phyloP scores from a whole-genome alignment of 1,140 invertebrate species.

The Vanessa tameamea region DNA sequence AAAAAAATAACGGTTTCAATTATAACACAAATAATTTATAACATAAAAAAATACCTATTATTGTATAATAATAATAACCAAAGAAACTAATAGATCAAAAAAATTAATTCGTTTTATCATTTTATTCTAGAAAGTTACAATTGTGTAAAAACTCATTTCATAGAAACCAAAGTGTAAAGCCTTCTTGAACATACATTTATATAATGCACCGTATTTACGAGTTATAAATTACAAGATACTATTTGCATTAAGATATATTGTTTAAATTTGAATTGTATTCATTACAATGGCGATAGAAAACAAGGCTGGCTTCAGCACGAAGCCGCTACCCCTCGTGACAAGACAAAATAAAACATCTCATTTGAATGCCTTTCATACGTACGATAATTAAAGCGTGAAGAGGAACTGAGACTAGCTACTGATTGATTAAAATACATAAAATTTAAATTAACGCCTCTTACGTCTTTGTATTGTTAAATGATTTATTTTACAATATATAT shows the following conservation, averaged over 20 bases:
- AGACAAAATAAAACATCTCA: conserved; percentile 48
- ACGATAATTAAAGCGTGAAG: conserved; percentile 46
- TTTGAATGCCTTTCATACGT: conserved; percentile 53
- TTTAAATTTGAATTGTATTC: conserved; percentile 53
- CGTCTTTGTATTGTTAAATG: background rate
- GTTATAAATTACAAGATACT: conserved; percentile 47
- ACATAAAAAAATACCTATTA: background rate
- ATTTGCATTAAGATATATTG: conserved; percentile 47
- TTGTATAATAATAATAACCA: background rate
- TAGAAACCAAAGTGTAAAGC: conserved; percentile 8
- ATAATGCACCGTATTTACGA: conserved; percentile 40
- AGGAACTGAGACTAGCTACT: conserved; percentile 26
- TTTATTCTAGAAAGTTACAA: conserved; percentile 9
- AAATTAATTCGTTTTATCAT: background rate
- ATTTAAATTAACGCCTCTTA: conserved; percentile 23
- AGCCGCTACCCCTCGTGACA: conserved; percentile 52
- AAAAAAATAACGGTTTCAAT: no score
- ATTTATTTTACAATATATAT: background rate
- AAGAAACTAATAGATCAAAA: background rate
- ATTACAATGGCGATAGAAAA: conserved; percentile 47
- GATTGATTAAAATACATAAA: conserved; percentile 45
- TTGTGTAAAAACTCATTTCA: conserved; percentile 22
- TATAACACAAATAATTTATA: no score
- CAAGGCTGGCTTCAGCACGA: conserved; percentile 62
- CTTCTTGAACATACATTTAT: conserved; percentile 21